Conservation (phyloP, 2,113 vertebrate species). For the Eubucco bourcierii region DNA sequence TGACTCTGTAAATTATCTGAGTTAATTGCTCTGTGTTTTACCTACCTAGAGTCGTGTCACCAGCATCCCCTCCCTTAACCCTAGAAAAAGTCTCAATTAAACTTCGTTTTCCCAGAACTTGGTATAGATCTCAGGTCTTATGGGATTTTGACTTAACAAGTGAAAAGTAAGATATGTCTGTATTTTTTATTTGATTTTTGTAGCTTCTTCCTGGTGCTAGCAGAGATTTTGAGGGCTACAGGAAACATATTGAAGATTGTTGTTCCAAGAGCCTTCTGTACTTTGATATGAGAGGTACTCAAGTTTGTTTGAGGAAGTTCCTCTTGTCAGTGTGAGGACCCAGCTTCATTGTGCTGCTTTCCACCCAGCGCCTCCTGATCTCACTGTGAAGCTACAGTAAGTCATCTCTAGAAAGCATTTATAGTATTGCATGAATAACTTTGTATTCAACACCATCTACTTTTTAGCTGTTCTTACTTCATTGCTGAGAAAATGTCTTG, state of each 20-base stretch:
- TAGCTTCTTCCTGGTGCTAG: neutral
- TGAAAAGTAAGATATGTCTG: neutral
- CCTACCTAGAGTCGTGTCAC: neutral
- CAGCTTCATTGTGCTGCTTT: neutral
- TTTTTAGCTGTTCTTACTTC: neutral
- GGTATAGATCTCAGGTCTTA: neutral
- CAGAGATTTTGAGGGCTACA: neutral
- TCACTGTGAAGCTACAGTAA: fast-evolving
- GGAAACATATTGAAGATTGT: neutral
- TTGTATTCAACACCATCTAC: neutral
- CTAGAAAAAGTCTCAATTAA: neutral
- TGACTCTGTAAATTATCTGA: neutral
- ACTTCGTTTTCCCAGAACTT: neutral
- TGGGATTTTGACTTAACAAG: neutral
- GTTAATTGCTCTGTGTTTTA: neutral
- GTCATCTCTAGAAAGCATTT: neutral
- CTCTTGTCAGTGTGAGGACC: neutral
- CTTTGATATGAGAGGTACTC: neutral
- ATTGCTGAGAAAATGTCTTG: neutral
- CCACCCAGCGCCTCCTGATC: neutral
- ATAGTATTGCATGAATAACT: neutral
- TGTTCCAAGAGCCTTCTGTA: neutral
- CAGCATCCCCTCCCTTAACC: neutral
- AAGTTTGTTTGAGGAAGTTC: neutral
- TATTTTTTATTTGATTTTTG: too few species aligned